A percentile compares a stretch with the other conserved stretches of the same genome.
These are phyloP conservation scores for Cremastobaeus sp. DNA, from an alignment of 2,888 invertebrate species.

Conservation along the genomic window DNA sequence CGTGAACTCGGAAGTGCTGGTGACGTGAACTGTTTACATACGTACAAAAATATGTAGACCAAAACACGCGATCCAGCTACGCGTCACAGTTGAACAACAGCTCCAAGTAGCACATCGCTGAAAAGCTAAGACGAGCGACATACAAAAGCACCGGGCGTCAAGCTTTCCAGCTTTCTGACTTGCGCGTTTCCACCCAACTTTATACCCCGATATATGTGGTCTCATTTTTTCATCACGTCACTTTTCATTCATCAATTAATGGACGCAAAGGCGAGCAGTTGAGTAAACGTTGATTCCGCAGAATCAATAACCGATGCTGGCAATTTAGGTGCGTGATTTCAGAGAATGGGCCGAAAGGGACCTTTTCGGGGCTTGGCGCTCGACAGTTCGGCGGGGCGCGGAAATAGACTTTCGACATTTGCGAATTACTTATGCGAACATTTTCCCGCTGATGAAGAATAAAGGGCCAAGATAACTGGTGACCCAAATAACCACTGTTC, in stretches of 20 bases:
- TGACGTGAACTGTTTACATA: constrained; percentile 10
- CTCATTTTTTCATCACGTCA: constrained; percentile 11
- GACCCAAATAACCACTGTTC: constrained; percentile 46
- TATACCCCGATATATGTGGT: constrained; percentile 6
- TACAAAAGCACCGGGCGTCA: constrained; percentile 29
- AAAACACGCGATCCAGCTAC: neutral
- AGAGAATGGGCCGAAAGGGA: too few relatives aligned
- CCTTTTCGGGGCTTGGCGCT: too few relatives aligned
- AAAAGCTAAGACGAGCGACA: constrained; percentile 25
- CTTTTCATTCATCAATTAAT: neutral
- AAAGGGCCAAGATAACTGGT: constrained; percentile 40
- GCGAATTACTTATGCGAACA: too few relatives aligned
- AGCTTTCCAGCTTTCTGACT: too few relatives aligned
- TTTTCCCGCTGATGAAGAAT: too few relatives aligned
- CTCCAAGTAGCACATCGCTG: constrained; percentile 39
- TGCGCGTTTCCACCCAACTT: constrained; percentile 38
- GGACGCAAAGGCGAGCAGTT: too few relatives aligned
- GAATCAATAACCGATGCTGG: too few relatives aligned
- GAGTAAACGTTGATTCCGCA: too few relatives aligned
- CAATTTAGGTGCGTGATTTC: too few relatives aligned
- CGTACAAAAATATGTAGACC: constrained; percentile 5
- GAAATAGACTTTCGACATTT: too few relatives aligned
- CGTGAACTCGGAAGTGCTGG: neutral
- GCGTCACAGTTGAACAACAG: constrained; percentile 14
- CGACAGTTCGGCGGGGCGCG: too few relatives aligned